These are phyloP conservation scores for Cyclophora albipunctata DNA, from an alignment of 2,888 invertebrate genomes.

Conservation along the genomic window DNA sequence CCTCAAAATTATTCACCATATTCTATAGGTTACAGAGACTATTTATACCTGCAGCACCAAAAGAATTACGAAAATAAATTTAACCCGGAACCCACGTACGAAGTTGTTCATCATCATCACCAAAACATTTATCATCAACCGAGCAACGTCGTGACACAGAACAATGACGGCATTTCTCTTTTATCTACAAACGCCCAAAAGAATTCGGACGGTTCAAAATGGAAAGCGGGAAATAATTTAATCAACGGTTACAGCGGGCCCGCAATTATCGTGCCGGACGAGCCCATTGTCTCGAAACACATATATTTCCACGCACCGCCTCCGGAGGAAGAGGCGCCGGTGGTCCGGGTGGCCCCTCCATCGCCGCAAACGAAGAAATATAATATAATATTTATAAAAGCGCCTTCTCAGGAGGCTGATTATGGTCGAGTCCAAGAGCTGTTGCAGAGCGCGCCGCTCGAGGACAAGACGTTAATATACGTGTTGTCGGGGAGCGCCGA, in stretches of 20 bases:
- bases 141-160: too few relatives aligned
- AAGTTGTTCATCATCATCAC: slow-evolving; percentile 1
- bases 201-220: slow-evolving; percentile 3
- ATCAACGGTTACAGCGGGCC: slow-evolving; percentile 4
- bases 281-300: slow-evolving; percentile 78
- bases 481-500: slow-evolving; percentile 83
- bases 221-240: slow-evolving; percentile 2
- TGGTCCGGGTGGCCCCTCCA: slow-evolving; percentile 45
- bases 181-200: not conserved
- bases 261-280: slow-evolving; percentile 4
- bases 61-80: slow-evolving; percentile 15
- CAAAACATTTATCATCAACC: not conserved
- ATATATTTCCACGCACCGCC: slow-evolving; percentile 86
- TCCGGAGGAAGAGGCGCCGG: slow-evolving; percentile 77
- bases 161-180: not conserved
- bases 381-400: slow-evolving; percentile 86
- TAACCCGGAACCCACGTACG: slow-evolving; percentile 6
- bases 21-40: slow-evolving; percentile 27
- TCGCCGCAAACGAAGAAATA: slow-evolving; percentile 78
- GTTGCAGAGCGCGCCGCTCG: slow-evolving; percentile 75
- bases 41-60: slow-evolving; percentile 26
- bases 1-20: slow-evolving; percentile 20
- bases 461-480: slow-evolving; percentile 83
- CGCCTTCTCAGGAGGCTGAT: slow-evolving; percentile 78
- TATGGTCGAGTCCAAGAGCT: slow-evolving; percentile 51